phyloP scores from a whole-genome alignment of 2,888 invertebrate genomes.

The Amiota minor region DNA sequence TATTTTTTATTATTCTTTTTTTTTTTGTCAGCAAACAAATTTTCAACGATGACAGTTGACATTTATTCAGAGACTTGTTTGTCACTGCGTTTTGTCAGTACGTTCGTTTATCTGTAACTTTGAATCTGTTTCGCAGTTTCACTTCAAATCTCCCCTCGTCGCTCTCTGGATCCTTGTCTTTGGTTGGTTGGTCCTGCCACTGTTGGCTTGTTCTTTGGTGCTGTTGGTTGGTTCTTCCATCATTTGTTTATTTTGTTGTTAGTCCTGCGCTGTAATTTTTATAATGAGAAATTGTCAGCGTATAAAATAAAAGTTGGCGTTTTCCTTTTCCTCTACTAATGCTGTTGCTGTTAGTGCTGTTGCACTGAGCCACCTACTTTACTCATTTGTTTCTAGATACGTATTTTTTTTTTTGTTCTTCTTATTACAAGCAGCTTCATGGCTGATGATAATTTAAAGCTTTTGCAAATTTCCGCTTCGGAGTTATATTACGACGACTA shows the following conservation, averaged over 20 bases:
- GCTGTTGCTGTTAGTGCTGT: slow-evolving; percentile 50
- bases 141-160: not conserved
- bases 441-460: slow-evolving; percentile 59
- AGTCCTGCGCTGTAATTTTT: slow-evolving; percentile 56
- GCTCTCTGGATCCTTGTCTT: not conserved
- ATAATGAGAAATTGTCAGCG: slow-evolving; percentile 66
- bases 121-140: not conserved
- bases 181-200: slow-evolving; percentile 11
- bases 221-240: slow-evolving; percentile 1
- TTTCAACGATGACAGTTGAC: slow-evolving; percentile 56
- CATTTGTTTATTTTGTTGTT: slow-evolving; percentile 42
- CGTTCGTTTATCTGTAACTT: slow-evolving; percentile 26
- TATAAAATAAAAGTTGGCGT: slow-evolving; percentile 60
- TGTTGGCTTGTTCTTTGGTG: not conserved
- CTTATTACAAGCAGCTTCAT: not conserved
- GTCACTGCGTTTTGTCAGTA: slow-evolving; percentile 40
- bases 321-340: slow-evolving; percentile 45
- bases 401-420: not conserved
- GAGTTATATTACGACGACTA: too few species aligned
- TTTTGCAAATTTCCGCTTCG: slow-evolving; percentile 56
- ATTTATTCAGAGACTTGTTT: slow-evolving; percentile 54
- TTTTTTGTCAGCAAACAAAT: slow-evolving; percentile 47
- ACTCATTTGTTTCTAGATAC: not conserved
- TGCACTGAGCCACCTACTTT: not conserved
- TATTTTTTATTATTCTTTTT: not conserved